Conservation (phyloP, 2,797 vertebrate species). For the Anableps anableps region DNA sequence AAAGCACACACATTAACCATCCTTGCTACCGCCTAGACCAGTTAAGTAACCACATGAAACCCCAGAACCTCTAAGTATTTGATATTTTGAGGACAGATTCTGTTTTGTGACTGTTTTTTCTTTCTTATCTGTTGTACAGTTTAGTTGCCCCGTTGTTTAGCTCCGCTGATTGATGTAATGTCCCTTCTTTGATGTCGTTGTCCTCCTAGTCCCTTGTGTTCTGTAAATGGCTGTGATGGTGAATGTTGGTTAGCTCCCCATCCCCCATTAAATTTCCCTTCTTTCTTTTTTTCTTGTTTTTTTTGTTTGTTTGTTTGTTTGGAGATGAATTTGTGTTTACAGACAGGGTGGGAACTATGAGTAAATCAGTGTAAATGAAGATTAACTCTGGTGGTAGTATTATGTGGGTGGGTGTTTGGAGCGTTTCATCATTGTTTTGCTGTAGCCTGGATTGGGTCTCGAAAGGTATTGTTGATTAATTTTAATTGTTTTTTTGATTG, state of each 20-base stretch:
- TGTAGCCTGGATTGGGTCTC: slow-evolving; percentile 47
- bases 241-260: slow-evolving; percentile 80
- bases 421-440: slow-evolving; percentile 22
- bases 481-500: background rate
- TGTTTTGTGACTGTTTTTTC: slow-evolving; percentile 37
- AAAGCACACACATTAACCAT: slow-evolving; percentile 99
- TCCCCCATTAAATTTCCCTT: slow-evolving; percentile 78
- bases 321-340: slow-evolving; percentile 24
- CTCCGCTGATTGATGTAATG: slow-evolving; percentile 78
- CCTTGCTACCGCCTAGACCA: slow-evolving; percentile 99
- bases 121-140: slow-evolving; percentile 13
- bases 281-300: slow-evolving; percentile 60
- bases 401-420: slow-evolving; percentile 42
- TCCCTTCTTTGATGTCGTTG: slow-evolving; percentile 85
- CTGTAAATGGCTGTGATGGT: slow-evolving; percentile 85
- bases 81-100: slow-evolving; percentile 45
- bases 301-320: background rate
- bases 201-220: slow-evolving; percentile 84
- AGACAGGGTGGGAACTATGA: slow-evolving; percentile 14
- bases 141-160: slow-evolving; percentile 29
- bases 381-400: background rate
- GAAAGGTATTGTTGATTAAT: background rate
- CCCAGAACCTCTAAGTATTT: slow-evolving; percentile 60
- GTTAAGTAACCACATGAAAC: slow-evolving; percentile 95
- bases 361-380: slow-evolving; percentile 10